Evolutionary conservation across 2,113 vertebrate genomes (phyloP), one percentile per base, ranked within the genome.

Genomic region (Speoplatyrhinus poulsoni): DNA sequence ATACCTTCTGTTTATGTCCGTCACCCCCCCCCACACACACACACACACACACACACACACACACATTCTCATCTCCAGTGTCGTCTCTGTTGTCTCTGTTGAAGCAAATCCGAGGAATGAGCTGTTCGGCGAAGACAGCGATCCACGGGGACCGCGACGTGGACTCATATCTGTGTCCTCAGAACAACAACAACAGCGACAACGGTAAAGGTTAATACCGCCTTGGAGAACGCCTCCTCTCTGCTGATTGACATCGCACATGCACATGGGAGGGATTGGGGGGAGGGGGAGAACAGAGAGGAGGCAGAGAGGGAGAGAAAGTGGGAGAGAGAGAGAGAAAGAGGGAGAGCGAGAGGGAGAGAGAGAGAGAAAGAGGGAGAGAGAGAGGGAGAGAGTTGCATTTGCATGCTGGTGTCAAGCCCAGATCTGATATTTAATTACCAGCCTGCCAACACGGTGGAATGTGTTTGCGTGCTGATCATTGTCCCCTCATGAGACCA

Each of bases 351-450:
- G 67, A 54, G 11, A 7, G 53, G 33, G 33, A 62, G 10, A 16
- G 62, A 15, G 66, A 33, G 0, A 3, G 63, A 12, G 13, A 11
- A 0, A 10, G 49, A 15, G 13, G 6, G 3, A 3, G 0, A 52
- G 49, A 11, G 9, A 1, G 49, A 8, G 49, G 2, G 57, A 19
- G 75, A 46, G 77, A 73, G 60, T 70, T 47, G 53, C 75, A 69
- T 87, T 85, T 82, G 69, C 82, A 78, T 77, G 56, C 58, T 73
- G 62, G 47, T 64, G 61, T 75, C 58, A 60, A 47, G 87, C 85
- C 85, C 82, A 81, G 71, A 86, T 72, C 74, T 76, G 73, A 82
- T 88, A 82, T 88, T 85, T 82, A 85, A 90, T 90, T 81, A 88
- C 62, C 72, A 69, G 72, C 19, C 55, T 76, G 83, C 81, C 80